phyloP scores from a whole-genome alignment of 2,888 invertebrate genomes.

The Sussaba pulchella region DNA sequence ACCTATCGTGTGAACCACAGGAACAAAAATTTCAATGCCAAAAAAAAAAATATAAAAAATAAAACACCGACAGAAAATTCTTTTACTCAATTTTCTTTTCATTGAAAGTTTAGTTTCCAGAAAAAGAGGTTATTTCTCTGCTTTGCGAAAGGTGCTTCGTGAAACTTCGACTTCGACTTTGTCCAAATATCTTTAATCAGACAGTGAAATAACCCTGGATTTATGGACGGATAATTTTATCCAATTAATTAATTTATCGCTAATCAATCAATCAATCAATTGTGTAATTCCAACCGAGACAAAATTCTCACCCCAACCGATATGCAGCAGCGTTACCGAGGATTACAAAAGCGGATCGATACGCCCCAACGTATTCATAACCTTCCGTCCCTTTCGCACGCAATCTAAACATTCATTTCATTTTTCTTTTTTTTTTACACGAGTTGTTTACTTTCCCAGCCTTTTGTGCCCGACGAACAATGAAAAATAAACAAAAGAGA shows the following conservation, averaged over 20 bases:
- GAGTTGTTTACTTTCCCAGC: slow-evolving; percentile 13
- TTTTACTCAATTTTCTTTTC: too few relatives aligned
- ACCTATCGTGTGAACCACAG: too few relatives aligned
- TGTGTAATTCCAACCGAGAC: background rate
- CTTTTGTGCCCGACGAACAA: background rate
- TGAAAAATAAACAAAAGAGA: slow-evolving; percentile 57
- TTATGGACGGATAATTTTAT: background rate
- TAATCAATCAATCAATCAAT: slow-evolving; percentile 9
- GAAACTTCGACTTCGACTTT: too few relatives aligned
- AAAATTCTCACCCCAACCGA: background rate
- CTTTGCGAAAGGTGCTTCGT: too few relatives aligned
- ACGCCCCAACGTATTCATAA: background rate
- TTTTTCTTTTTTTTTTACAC: slow-evolving; percentile 4
- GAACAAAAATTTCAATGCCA: too few relatives aligned
- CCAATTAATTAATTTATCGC: background rate
- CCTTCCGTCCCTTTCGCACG: background rate
- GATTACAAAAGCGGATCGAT: slow-evolving; percentile 4
- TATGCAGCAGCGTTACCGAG: too few relatives aligned
- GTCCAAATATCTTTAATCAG: too few relatives aligned
- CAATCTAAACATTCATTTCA: slow-evolving; percentile 10
- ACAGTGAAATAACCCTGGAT: too few relatives aligned
- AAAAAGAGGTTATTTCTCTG: too few relatives aligned
- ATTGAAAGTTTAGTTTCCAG: too few relatives aligned
- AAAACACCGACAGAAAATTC: too few relatives aligned
- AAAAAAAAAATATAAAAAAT: too few relatives aligned